A percentile compares a stretch with the other conserved stretches of the same genome.
Conservation (phyloP, 2,113 vertebrate species). For the Falcunculus frontatus region DNA sequence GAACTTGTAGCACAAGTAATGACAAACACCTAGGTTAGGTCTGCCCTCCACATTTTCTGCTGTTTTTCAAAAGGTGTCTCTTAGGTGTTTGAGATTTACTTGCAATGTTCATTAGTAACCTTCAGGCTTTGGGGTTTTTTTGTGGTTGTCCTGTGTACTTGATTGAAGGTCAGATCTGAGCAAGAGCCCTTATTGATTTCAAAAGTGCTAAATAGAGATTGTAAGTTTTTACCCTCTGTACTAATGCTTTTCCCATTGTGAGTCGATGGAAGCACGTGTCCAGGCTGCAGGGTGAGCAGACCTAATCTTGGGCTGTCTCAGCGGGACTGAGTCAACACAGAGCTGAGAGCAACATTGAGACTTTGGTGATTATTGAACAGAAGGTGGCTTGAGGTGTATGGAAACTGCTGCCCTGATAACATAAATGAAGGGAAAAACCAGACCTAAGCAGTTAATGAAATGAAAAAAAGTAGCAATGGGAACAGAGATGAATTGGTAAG, state of each 20-base stretch:
- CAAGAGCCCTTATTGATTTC: background rate
- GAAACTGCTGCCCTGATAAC: background rate
- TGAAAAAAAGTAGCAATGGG: background rate
- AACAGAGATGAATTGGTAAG: background rate
- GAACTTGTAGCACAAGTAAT: background rate
- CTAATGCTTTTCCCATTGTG: background rate
- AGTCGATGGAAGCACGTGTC: background rate
- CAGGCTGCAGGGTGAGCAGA: background rate
- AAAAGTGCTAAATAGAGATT: background rate
- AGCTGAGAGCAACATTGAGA: background rate
- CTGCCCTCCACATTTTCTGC: background rate
- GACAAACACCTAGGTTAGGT: background rate
- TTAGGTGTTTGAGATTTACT: background rate
- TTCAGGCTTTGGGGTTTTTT: background rate
- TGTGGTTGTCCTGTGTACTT: background rate
- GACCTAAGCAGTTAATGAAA: background rate
- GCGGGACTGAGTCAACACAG: background rate
- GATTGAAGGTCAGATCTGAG: background rate
- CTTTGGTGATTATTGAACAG: background rate
- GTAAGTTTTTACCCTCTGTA: background rate
- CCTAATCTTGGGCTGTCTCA: background rate
- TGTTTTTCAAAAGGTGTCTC: background rate
- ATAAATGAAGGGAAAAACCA: background rate
- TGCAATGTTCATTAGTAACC: background rate
- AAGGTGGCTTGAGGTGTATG: background rate